Evolutionary conservation across 2,113 vertebrate species (phyloP).

Genomic region (Ranitomeya variabilis): DNA sequence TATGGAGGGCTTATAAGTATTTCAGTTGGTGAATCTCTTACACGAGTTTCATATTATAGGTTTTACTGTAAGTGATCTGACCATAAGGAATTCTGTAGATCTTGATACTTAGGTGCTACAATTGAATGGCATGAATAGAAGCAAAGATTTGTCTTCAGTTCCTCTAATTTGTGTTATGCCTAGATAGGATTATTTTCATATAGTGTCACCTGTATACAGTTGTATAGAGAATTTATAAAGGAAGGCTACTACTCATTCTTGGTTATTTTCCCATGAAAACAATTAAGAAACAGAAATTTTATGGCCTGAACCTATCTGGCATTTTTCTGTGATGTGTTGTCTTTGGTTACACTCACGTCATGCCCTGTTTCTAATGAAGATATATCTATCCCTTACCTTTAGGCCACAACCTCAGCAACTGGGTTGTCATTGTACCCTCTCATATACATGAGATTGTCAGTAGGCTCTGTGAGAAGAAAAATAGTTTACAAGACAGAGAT

Average conservation of each 20-base stretch:
- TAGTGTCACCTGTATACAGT: neutral
- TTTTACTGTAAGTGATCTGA: constrained; percentile 6
- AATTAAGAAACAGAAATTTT: neutral
- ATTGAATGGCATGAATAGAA: neutral
- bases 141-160: too few relatives aligned
- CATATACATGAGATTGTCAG: too few relatives aligned
- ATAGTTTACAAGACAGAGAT: neutral
- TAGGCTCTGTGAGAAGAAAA: neutral
- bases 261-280: neutral
- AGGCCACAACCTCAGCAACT: neutral
- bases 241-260: neutral
- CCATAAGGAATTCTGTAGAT: constrained; percentile 14
- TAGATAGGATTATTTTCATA: neutral
- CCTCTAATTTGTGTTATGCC: neutral
- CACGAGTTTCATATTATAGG: neutral
- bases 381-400: neutral
- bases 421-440: neutral
- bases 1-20: too few relatives aligned
- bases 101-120: neutral
- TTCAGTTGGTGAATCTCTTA: too few relatives aligned
- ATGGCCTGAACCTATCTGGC: neutral
- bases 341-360: neutral
- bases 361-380: neutral
- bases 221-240: neutral
- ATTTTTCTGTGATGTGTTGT: neutral